A percentile compares a stretch with the other conserved stretches of the same genome.
These are phyloP conservation scores for Aldabrachelys gigantea DNA, from an alignment of 2,113 vertebrate species.

Conservation along the genomic window DNA sequence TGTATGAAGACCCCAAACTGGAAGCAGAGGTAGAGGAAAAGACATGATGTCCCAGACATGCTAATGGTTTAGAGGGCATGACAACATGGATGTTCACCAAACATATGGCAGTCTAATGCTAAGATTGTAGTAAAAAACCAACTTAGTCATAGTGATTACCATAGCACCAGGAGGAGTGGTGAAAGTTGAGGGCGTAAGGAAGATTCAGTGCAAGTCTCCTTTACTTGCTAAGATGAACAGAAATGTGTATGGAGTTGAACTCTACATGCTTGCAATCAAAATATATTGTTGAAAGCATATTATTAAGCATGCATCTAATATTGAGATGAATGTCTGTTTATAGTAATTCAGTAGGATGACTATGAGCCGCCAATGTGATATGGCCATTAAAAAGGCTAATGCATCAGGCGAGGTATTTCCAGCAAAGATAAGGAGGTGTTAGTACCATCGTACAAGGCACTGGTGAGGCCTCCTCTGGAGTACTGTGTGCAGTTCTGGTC, in stretches of 20 bases:
- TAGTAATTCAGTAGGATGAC: not conserved
- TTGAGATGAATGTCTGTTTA: constrained; percentile 1
- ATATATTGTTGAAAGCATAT: not conserved
- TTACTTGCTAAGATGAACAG: not conserved
- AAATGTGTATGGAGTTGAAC: not conserved
- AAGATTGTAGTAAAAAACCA: not conserved
- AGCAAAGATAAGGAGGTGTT: too few species aligned
- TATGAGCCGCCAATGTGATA: too few species aligned
- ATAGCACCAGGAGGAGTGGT: not conserved
- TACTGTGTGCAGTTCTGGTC: too few species aligned
- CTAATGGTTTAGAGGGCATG: not conserved
- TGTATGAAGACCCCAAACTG: not conserved
- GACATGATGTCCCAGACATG: not conserved
- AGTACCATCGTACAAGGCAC: too few species aligned
- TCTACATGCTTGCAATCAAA: not conserved
- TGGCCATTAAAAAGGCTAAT: too few species aligned
- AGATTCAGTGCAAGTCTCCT: not conserved
- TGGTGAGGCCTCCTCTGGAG: too few species aligned
- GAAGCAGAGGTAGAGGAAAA: not conserved
- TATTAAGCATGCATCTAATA: not conserved
- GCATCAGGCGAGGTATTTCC: too few species aligned
- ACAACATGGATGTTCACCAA: not conserved
- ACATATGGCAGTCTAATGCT: not conserved
- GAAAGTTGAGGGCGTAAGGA: not conserved
- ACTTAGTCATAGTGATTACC: not conserved